Conservation (phyloP, 1,140 invertebrate species). For the Bombyx mandarina region DNA sequence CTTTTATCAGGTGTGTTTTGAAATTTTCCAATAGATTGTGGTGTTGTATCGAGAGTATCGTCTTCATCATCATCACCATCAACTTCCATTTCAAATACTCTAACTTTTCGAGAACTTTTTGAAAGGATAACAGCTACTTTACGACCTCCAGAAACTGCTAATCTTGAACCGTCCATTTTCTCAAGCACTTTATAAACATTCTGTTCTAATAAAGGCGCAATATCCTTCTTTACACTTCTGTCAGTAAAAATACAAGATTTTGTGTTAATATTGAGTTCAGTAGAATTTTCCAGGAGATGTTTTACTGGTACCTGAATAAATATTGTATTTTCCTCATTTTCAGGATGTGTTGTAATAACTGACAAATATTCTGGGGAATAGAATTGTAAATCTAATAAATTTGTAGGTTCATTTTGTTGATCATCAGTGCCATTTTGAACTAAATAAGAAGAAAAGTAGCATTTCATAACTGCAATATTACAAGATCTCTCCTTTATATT, state of each 20-base stretch:
- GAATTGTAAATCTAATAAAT: conserved; percentile 81
- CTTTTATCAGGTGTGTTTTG: conserved; percentile 25
- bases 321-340: conserved; percentile 67
- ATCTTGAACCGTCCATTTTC: conserved; percentile 78
- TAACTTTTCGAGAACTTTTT: conserved; percentile 83
- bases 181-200: conserved; percentile 76
- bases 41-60: conserved; percentile 69
- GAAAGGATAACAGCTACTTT: conserved; percentile 91
- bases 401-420: conserved; percentile 45
- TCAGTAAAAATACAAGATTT: conserved; percentile 69
- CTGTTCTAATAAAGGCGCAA: conserved; percentile 63
- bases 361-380: conserved; percentile 86
- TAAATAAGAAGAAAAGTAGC: conserved; percentile 48
- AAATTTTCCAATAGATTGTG: conserved; percentile 41
- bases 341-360: conserved; percentile 76
- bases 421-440: conserved; percentile 27
- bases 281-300: conserved; percentile 55
- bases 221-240: conserved; percentile 60
- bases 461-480: conserved; percentile 38
- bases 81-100: conserved; percentile 92
- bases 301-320: conserved; percentile 79
- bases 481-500: conserved; percentile 43
- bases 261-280: conserved; percentile 61
- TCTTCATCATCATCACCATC: conserved; percentile 92
- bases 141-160: conserved; percentile 89